Conservation (phyloP, 2,888 invertebrate species). For the Tryphoninae sp. region DNA sequence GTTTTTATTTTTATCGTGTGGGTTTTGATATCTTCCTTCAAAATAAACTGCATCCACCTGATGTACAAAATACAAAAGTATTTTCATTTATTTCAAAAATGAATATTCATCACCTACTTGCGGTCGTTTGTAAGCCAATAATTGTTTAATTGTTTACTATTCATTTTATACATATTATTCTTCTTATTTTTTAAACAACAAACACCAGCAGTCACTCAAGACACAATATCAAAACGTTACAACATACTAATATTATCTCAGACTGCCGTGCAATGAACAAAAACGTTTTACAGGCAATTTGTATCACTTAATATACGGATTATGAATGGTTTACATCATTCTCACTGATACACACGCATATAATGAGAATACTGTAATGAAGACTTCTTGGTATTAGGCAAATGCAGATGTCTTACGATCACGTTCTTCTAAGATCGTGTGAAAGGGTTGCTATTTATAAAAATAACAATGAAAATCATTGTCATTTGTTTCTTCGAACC, state of each 20-base stretch:
- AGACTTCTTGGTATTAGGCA: not conserved
- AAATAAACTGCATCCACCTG: too few relatives aligned
- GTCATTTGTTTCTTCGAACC: slow-evolving; percentile 68
- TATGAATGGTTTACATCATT: slow-evolving; percentile 35
- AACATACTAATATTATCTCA: slow-evolving; percentile 22
- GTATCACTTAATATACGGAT: slow-evolving; percentile 19
- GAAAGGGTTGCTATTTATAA: not conserved
- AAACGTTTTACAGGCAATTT: slow-evolving; percentile 21
- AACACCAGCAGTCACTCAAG: not conserved
- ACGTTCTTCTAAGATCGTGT: not conserved
- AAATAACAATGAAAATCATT: not conserved
- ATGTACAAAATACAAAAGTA: too few relatives aligned
- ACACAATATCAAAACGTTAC: slow-evolving; percentile 38
- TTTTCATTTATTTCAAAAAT: not conserved
- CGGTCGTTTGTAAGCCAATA: not conserved
- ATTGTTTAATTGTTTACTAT: not conserved
- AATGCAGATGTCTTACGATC: not conserved
- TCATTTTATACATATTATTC: not conserved
- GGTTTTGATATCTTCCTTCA: too few relatives aligned
- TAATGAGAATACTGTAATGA: slow-evolving; percentile 16
- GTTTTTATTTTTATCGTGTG: too few relatives aligned
- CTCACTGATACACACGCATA: slow-evolving; percentile 1
- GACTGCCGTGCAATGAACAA: slow-evolving; percentile 45
- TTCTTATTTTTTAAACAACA: slow-evolving; percentile 10
- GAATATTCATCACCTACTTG: not conserved